These are phyloP conservation scores for Drosophila bifasciata DNA, from an alignment of 1,140 invertebrate species.

Conservation along the genomic window DNA sequence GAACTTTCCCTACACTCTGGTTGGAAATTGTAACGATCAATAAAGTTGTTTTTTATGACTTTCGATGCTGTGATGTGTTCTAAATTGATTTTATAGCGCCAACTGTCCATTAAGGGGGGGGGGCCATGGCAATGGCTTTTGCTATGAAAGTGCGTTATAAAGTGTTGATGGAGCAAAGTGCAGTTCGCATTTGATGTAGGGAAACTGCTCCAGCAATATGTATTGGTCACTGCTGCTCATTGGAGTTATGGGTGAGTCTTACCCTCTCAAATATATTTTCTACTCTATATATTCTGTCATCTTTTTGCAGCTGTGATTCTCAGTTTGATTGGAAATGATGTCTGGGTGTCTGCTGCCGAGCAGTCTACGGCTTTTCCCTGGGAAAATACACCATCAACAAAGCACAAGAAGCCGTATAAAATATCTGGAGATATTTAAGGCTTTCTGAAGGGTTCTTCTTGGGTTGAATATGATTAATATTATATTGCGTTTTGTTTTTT, in stretches of 20 bases:
- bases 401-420: constrained; percentile 29
- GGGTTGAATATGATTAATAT: no score
- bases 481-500: no score
- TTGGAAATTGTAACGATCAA: background rate
- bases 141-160: constrained; percentile 28
- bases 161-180: background rate
- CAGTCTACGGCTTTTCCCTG: background rate
- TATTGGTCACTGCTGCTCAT: constrained; percentile 15
- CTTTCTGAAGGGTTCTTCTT: no score
- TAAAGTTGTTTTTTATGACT: constrained; percentile 37
- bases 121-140: background rate
- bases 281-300: background rate
- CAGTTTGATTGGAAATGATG: background rate
- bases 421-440: constrained; percentile 47
- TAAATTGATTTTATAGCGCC: constrained; percentile 55
- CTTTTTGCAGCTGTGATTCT: constrained; percentile 16
- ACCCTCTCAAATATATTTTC: no score
- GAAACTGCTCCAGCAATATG: constrained; percentile 26
- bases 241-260: constrained; percentile 29
- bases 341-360: background rate
- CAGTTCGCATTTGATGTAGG: constrained; percentile 15
- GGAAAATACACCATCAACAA: background rate
- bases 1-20: background rate
- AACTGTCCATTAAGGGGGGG: background rate
- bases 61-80: constrained; percentile 21